Evolutionary conservation across 2,888 invertebrate species (phyloP), one percentile per base, ranked within the genome.

Genomic region (Laspeyria flexula): DNA sequence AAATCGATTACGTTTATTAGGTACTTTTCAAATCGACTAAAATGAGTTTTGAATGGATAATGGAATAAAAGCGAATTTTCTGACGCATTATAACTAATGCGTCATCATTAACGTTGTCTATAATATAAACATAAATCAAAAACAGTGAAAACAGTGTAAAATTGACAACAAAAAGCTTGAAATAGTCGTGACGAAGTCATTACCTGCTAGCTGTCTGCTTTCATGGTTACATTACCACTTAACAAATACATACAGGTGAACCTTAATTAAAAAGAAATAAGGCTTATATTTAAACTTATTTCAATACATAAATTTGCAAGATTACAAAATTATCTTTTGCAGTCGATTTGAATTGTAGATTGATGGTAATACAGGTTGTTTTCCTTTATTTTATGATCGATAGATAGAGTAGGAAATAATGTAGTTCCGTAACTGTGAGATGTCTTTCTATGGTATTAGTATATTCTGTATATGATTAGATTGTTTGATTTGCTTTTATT

Each of bases 171-270:
- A 67, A 64, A 62, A 55, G 61, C 70, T 65, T 68, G 55, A 69
- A 75, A 73, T 58, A 39, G 50, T 73, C 73, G 70, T 73, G 69
- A 65, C 80, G n/a, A 79, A 81, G 42, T 58, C 65, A 79, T 81
- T 65, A 63, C 52, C 49, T 59, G 50, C 47, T 47, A 46, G 55
- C 66, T 55, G 59, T 46, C 53, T 56, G 47, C 45, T 65, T 71
- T 71, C 65, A 65, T 49, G 59, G 52, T 65, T 51, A 51, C 16
- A 47, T 30, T 9, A 39, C 49, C 48, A 54, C 3, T 1, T 30
- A 49, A 43, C 12, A 6, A 18, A 27, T 46, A 31, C 43, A 40
- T 9, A 33, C 13, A 2, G 35, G n/a, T 46, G 12, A 47, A 43
- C 54, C 33, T 50, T 62, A 48, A 4, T 0, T 0, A 0, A 2